Base-by-base conservation (phyloP, 2,797 vertebrate species). In the Schizothorax lantsangensis region DNA sequence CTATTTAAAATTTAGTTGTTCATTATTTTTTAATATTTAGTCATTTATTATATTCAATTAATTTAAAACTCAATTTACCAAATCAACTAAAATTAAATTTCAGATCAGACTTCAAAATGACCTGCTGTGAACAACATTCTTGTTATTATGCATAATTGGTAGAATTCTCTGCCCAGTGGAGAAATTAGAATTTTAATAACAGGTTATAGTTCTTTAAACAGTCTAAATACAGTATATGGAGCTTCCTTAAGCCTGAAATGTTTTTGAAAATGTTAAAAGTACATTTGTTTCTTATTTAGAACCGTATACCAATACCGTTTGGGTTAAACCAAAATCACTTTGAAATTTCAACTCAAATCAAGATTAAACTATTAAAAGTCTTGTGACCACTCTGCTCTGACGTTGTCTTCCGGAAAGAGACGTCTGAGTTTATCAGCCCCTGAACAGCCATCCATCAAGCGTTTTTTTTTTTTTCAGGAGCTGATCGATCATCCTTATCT, bases 401-500 rank as follows among this genome's bases (percentile, higher is more conserved):
- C 88, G 57, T 19, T 15, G 74, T 90, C 88, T 94, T 95, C 93
- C 93, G 90, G 93, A 89, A 95, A 94, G 86, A 73, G 11, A 64
- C 4, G 45, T 90, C 91, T 92, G 89, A 90, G 93, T 90, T 88
- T 92, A 94, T 95, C 94, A 90, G 73, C 75, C 81, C 84, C 80
- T 92, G 91, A 89, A 93, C 86, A 92, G 94, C 93, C 92, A 85
- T 86, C 88, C 81, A 49, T 90, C 89, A 88, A 81, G 49, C 87
- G 84, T 81, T 93, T 91, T 87, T 78, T 82, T 64, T 45, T 33
- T 43, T 47, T 30, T 11, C 83, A 83, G 85, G 45, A 90, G 89
- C 90, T 90, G 88, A 94, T 95, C 93, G 93, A 92, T 94, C 93
- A 90, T 91, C 94, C 91, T 94, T 93, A 95, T 95, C 94, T 85